Base-by-base conservation (phyloP, 2,113 vertebrate species). In the Solea solea region DNA sequence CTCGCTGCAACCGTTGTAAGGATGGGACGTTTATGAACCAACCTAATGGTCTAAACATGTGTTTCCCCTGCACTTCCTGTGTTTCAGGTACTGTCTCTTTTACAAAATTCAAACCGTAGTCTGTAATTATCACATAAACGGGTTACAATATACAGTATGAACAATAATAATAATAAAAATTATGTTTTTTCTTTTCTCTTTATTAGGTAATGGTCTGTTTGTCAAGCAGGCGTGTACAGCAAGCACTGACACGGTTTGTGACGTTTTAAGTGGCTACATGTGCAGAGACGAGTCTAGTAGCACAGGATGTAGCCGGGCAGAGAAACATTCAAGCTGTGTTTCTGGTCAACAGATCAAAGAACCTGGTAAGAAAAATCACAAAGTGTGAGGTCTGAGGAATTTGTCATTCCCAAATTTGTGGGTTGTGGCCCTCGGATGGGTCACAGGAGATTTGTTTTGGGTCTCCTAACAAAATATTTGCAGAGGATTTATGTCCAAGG, bases 31-130 rank as follows among this genome's bases (percentile, higher is more conserved):
- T 25, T 9, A 86, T 82, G 76, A 59, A 79, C n/a, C 5, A 52
- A n/a, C 53, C 66, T 4, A 89, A 64, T 6, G 76, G 74, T 0
- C 55, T 81, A 0, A 64, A 1, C 0, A 66, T 4, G 0, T 86
- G 85, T 39, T 64, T 76, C n/a, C 1, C 28, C 58, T 89, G 81
- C 53, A 46, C 14, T 1, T 9, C 50, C 58, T 89, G 88, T 69
- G 50, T 66, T 0, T 7, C 45, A 70, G 80, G 80, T 85, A 76
- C 34, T 7, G 11, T 49, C 3, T 8, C 28, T 34, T 15, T 16
- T 21, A 8, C 41, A 11, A 45, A n/a, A 34, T 61, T 49, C 9
- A 48, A n/a, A 27, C 7, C 9, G 45, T 44, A 5, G 9, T 44
- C 10, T 58, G n/a, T 58, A 21, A 12, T 59, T 59, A 13, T 12